Conservation (phyloP, 2,888 invertebrate genomes). For the Drosophila siamana region DNA sequence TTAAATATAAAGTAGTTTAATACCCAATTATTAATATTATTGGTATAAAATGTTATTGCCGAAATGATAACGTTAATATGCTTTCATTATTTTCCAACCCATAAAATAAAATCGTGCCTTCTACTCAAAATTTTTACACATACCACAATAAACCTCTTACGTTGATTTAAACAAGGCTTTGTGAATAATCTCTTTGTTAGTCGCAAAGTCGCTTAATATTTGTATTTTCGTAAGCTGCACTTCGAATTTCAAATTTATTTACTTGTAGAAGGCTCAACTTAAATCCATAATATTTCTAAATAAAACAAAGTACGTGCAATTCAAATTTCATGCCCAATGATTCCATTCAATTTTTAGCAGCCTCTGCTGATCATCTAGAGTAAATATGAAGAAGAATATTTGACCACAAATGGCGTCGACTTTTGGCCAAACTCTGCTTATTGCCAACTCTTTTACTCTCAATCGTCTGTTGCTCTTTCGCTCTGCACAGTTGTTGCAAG, state of each 20-base stretch:
- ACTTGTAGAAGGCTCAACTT: background rate
- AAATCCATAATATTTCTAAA: background rate
- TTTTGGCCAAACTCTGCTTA: conserved; percentile 13
- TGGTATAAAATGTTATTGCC: no score
- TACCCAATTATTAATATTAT: no score
- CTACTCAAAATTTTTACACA: no score
- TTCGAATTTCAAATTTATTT: background rate
- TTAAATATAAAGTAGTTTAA: no score
- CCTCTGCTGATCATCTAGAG: background rate
- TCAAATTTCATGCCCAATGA: conserved; percentile 10
- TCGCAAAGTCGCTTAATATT: background rate
- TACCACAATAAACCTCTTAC: background rate
- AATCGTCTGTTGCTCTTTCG: conserved; percentile 13
- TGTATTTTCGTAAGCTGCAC: background rate
- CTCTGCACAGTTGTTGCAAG: no score
- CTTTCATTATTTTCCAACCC: no score
- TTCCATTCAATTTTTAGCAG: background rate
- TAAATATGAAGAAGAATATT: conserved; percentile 10
- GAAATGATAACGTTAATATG: no score
- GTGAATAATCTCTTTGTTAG: background rate
- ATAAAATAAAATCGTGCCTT: no score
- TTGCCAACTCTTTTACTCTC: conserved; percentile 15
- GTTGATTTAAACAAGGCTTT: background rate
- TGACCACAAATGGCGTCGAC: conserved; percentile 26
- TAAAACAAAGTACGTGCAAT: background rate